These are phyloP conservation scores for Aphelenchoides fujianensis DNA, from an alignment of 1,140 invertebrate species.

Conservation along the genomic window DNA sequence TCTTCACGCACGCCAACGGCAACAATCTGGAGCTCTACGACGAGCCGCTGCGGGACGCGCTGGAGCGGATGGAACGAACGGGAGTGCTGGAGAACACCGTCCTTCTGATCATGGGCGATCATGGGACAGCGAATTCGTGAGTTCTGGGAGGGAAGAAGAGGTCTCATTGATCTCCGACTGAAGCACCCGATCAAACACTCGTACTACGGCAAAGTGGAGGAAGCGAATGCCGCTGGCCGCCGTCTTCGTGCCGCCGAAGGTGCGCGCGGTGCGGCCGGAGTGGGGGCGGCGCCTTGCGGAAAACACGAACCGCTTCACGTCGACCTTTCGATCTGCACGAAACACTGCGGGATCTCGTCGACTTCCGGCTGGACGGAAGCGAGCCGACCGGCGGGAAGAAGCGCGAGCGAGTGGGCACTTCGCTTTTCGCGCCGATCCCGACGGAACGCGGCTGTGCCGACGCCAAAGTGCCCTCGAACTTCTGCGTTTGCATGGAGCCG, in stretches of 20 bases:
- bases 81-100: conserved; percentile 62
- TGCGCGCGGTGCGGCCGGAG: conserved; percentile 30
- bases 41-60: conserved; percentile 5
- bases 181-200: conserved; percentile 41
- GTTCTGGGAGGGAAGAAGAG: too few relatives aligned
- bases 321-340: conserved; percentile 52
- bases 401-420: conserved; percentile 32
- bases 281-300: conserved; percentile 20
- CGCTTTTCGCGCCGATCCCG: conserved; percentile 38
- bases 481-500: conserved; percentile 39
- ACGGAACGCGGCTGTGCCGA: conserved; percentile 39
- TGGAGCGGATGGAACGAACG: conserved; percentile 6
- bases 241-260: conserved; percentile 36
- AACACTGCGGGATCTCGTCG: conserved; percentile 23
- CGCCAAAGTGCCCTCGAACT: conserved; percentile 44
- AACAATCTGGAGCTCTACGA: conserved; percentile 42
- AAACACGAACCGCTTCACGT: conserved; percentile 33
- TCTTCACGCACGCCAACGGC: conserved; percentile 40
- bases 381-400: not conserved
- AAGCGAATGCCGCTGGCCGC: conserved; percentile 55
- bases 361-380: not conserved
- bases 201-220: conserved; percentile 51
- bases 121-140: too few relatives aligned
- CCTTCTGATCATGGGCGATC: conserved; percentile 63
- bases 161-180: too few relatives aligned